Conservation (phyloP, 2,113 vertebrate genomes). For the Telmatochromis sp. region DNA sequence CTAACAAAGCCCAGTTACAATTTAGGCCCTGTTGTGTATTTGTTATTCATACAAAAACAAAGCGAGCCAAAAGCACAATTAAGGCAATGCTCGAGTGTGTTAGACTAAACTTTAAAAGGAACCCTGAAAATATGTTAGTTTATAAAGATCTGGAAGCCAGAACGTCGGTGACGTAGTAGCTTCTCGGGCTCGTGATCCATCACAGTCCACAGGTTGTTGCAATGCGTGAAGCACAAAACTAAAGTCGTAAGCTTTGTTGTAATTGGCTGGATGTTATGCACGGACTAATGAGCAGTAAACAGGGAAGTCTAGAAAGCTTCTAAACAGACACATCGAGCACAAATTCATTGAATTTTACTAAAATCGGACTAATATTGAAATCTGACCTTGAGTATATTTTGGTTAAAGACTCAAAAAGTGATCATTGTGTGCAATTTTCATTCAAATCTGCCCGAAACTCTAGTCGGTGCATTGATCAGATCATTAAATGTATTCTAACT, state of each 20-base stretch:
- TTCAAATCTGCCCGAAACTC: neutral
- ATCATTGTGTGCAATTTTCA: neutral
- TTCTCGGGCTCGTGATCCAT: neutral
- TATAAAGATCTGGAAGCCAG: neutral
- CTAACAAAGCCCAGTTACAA: neutral
- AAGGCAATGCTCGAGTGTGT: neutral
- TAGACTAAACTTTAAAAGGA: neutral
- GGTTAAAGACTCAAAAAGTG: neutral
- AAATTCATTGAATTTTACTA: neutral
- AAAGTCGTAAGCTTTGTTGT: neutral
- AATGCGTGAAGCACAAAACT: neutral
- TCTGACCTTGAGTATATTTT: neutral
- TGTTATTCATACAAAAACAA: neutral
- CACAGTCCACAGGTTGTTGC: accelerated
- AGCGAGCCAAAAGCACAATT: neutral
- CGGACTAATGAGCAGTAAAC: neutral
- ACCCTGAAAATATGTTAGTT: neutral
- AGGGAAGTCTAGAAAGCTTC: accelerated
- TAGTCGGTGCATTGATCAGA: neutral
- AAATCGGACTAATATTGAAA: neutral
- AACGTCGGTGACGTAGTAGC: neutral
- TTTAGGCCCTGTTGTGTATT: neutral
- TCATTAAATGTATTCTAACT: neutral
- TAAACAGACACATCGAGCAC: neutral
- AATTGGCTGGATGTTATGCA: accelerated